Evolutionary conservation across 2,888 invertebrate genomes (phyloP).

Genomic region (Podabrus alpinus): DNA sequence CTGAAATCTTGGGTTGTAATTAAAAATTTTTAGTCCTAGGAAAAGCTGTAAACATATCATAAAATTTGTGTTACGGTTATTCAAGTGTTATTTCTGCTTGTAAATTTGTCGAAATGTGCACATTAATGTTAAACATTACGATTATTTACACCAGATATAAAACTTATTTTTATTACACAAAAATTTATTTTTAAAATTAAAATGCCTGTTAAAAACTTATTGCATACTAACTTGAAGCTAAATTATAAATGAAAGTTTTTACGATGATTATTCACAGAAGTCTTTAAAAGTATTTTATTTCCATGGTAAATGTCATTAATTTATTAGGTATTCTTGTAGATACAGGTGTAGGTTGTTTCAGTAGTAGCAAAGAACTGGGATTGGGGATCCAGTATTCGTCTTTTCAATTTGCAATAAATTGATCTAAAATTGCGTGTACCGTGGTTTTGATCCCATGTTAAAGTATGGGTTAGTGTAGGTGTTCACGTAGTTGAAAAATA

Average conservation of each 20-base stretch:
- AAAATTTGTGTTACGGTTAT: neutral
- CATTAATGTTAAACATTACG: neutral
- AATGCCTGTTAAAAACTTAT: neutral
- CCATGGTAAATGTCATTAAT: neutral
- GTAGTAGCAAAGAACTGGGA: too few species aligned
- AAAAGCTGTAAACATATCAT: neutral
- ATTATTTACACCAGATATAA: neutral
- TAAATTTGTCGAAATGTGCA: neutral
- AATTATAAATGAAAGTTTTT: neutral
- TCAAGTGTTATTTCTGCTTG: neutral
- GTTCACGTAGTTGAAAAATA: too few species aligned
- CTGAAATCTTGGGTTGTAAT: neutral
- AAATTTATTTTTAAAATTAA: neutral
- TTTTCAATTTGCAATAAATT: too few species aligned
- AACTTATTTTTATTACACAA: neutral
- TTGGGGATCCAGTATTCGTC: too few species aligned
- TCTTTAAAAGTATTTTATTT: neutral
- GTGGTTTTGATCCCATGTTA: too few species aligned
- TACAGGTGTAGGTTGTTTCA: neutral
- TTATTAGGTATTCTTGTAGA: neutral
- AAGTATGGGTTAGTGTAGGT: too few species aligned
- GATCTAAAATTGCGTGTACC: too few species aligned
- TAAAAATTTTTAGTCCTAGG: neutral
- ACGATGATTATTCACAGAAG: neutral
- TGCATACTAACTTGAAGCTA: neutral